A percentile compares a stretch with the other conserved stretches of the same genome.
These are phyloP conservation scores for Chinchilla lanigera DNA, from an alignment of 2,113 vertebrate species.

Conservation along the genomic window DNA sequence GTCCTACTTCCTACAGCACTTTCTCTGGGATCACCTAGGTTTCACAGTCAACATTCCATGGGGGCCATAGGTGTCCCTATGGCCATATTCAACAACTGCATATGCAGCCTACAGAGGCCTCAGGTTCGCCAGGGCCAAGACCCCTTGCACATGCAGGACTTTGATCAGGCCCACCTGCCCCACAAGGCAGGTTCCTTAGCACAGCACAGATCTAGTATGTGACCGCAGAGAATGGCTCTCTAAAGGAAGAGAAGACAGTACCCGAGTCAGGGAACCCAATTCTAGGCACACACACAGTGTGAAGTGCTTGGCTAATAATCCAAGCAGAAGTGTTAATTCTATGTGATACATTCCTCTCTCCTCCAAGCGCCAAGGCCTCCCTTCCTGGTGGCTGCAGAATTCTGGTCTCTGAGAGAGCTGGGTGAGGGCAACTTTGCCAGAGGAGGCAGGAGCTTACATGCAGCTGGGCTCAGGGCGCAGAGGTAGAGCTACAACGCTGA, in stretches of 20 bases:
- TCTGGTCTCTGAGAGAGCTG: background rate
- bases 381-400: background rate
- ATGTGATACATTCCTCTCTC: background rate
- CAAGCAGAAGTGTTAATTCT: constrained; percentile 24
- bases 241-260: background rate
- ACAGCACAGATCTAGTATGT: background rate
- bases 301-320: background rate
- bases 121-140: background rate
- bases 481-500: background rate
- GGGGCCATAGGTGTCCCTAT: background rate
- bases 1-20: background rate
- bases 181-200: background rate
- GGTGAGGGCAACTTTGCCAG: background rate
- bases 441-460: background rate
- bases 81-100: background rate
- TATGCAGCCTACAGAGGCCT: background rate
- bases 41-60: background rate
- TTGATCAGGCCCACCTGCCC: background rate
- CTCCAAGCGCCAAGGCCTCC: background rate
- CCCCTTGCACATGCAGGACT: background rate
- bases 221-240: background rate
- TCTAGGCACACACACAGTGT: background rate
- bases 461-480: background rate
- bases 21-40: background rate
- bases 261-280: background rate